Evolutionary conservation across 2,113 vertebrate species (phyloP).

Genomic region (Pelecanus crispus): DNA sequence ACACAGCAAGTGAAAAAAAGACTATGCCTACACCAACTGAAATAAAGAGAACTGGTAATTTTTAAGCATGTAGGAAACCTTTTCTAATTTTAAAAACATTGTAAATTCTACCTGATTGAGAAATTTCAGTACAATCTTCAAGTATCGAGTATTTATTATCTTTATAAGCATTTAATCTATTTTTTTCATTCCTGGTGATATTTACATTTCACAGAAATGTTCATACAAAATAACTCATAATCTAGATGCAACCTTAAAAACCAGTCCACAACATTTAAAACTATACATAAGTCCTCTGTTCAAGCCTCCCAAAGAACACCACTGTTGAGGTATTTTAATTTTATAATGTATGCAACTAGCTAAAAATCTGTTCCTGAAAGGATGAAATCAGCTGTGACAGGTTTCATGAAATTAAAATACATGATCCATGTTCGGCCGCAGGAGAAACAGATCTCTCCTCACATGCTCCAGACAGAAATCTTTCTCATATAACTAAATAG

Average conservation of each 20-base stretch:
- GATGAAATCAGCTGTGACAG: not conserved
- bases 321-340: not conserved
- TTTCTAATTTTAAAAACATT: not conserved
- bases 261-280: not conserved
- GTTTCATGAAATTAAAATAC: not conserved
- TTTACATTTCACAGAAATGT: slow-evolving; percentile 30
- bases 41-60: not conserved
- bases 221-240: not conserved
- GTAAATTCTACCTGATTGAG: not conserved
- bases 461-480: not conserved
- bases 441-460: not conserved
- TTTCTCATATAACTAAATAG: not conserved
- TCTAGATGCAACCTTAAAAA: not conserved
- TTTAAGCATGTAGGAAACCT: not conserved
- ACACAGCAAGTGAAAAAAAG: not conserved
- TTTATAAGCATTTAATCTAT: slow-evolving; percentile 17
- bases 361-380: not conserved
- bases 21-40: not conserved
- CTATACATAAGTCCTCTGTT: not conserved
- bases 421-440: not conserved
- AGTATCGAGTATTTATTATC: slow-evolving; percentile 19
- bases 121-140: not conserved
- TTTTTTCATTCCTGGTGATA: slow-evolving; percentile 23
- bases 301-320: not conserved
- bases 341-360: not conserved